Conservation (phyloP, 2,113 vertebrate genomes). For the Callipepla squamata region DNA sequence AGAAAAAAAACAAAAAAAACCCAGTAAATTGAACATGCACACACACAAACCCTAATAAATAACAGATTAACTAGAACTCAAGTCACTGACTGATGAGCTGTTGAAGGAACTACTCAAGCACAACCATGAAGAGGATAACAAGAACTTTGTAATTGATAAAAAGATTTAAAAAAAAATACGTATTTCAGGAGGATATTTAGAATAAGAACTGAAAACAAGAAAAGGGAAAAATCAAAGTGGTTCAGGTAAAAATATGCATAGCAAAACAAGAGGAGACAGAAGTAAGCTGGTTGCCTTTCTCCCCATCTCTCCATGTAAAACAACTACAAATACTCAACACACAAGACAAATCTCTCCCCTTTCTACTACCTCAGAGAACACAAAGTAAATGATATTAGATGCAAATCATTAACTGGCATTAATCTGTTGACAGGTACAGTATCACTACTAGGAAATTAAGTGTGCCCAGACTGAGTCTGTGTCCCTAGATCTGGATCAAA, state of each 20-base stretch:
- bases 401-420: not conserved
- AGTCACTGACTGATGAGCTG: not conserved
- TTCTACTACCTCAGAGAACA: not conserved
- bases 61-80: not conserved
- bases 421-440: not conserved
- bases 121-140: not conserved
- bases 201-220: not conserved
- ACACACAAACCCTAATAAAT: not conserved
- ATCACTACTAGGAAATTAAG: not conserved
- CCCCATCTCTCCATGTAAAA: not conserved
- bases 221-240: not conserved
- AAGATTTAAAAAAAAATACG: not conserved
- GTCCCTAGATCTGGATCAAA: not conserved
- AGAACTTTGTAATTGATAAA: not conserved
- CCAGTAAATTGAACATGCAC: not conserved
- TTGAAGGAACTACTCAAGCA: fast-evolving
- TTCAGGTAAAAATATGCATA: not conserved
- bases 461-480: not conserved
- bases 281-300: not conserved
- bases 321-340: not conserved
- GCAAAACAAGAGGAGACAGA: not conserved
- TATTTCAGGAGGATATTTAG: not conserved
- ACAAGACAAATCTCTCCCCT: not conserved
- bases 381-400: not conserved
- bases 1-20: not conserved